Base-by-base conservation (phyloP, 2,888 invertebrate genomes). In the Lasioglossum oenotherae region DNA sequence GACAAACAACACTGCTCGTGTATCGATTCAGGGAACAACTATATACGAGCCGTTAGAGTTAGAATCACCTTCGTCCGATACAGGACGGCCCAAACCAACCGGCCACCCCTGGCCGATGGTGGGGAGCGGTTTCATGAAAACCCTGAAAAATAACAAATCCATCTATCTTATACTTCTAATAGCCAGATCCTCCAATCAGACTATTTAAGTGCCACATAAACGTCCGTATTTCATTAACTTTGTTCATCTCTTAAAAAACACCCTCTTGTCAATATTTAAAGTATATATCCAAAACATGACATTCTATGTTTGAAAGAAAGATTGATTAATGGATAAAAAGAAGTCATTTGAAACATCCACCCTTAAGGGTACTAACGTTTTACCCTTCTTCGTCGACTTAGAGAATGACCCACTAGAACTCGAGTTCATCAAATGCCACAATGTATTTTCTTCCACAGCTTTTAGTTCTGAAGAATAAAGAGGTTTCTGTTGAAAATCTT, bases 1-100 rank as follows among this genome's bases (percentile, higher is more conserved):
- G 76, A 64, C 85, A 87, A 92, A 91, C 89, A 91, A 89, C 87
- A 89, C 89, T 90, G 88, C 85, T 82, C 87, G 84, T 76, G 87
- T 90, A 91, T 91, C 92, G 91, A 91, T 90, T 85, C 85, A 80
- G 73, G 82, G 81, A 80, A 82, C 82, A 82, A 85, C 85, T 86
- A 31, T 31, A 31, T 31, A 83, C 84, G 87, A 85, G 78, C 84
- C 79, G 85, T 80, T 73, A 82, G 80, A 76, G 85, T 80, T 73
- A 82, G 80, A 76, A 87, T 87, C 85, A 87, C 86, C 80, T 91
- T 87, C 87, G 85, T 81, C 76, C 85, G 79, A 86, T 64, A 64
- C 64, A 64, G 64, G 64, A 8, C 27, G 64, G 16, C 64, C 64
- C 64, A 64, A 19, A 64, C 64, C 64, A 31, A 8, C 64, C 64